These are phyloP conservation scores for Neomicropteryx cornuta DNA, from an alignment of 1,140 invertebrate genomes.

Conservation along the genomic window DNA sequence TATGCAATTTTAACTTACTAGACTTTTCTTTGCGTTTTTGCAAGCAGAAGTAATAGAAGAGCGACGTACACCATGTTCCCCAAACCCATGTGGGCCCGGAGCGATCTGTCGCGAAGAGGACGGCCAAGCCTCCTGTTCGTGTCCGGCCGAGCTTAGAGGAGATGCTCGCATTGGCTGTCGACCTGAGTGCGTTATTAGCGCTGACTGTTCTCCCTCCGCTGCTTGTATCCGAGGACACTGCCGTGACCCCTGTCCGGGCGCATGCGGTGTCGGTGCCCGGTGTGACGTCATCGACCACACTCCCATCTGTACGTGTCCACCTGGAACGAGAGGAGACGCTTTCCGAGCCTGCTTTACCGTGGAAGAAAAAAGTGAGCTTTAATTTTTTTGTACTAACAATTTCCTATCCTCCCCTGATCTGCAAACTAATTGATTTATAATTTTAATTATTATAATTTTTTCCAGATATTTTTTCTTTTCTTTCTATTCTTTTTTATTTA, in stretches of 20 bases:
- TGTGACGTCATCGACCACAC: constrained; percentile 66
- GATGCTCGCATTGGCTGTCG: constrained; percentile 60
- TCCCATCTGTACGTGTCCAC: constrained; percentile 62
- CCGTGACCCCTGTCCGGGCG: constrained; percentile 69
- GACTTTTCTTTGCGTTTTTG: no score
- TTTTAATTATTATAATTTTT: no score
- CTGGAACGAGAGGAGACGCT: constrained; percentile 44
- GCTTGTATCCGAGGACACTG: constrained; percentile 74
- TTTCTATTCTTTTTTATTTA: no score
- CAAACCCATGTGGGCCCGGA: constrained; percentile 64
- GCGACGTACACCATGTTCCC: constrained; percentile 49
- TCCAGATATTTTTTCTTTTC: no score
- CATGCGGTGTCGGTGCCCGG: constrained; percentile 60
- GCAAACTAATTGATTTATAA: no score
- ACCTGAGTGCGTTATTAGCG: constrained; percentile 67
- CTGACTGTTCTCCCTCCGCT: constrained; percentile 63
- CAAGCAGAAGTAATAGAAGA: constrained; percentile 14
- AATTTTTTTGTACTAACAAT: no score
- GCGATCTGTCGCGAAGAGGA: constrained; percentile 52
- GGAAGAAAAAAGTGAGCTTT: no score
- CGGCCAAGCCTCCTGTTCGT: constrained; percentile 56
- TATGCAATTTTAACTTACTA: background rate
- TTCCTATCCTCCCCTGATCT: no score
- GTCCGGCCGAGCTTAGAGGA: constrained; percentile 54
- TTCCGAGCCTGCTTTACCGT: constrained; percentile 72